Conservation (phyloP, 2,888 invertebrate genomes). For the Eumacrocentrus americanus region DNA sequence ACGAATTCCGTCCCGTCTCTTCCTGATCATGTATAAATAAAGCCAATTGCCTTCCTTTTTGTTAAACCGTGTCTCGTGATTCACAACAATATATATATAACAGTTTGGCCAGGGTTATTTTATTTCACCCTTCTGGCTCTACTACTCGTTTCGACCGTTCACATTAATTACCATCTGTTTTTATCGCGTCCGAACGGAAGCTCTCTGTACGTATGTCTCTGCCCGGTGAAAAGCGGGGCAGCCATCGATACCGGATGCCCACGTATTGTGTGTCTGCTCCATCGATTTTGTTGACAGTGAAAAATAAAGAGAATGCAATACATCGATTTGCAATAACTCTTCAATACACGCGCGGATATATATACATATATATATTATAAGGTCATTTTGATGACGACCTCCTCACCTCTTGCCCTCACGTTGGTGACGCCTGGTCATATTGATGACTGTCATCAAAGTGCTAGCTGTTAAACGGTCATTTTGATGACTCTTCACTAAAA, state of each 20-base stretch:
- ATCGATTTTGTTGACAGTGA: background rate
- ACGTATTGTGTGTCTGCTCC: conserved; percentile 1
- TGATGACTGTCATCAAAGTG: too few species aligned
- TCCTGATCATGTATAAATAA: too few species aligned
- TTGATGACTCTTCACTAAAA: too few species aligned
- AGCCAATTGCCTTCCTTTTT: too few species aligned
- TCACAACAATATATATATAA: too few species aligned
- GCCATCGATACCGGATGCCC: conserved; percentile 11
- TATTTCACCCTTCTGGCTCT: conserved; percentile 8
- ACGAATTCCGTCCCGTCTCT: too few species aligned
- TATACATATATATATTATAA: too few species aligned
- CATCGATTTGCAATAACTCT: conserved; percentile 15
- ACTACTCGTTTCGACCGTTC: conserved; percentile 12
- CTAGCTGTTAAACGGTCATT: too few species aligned
- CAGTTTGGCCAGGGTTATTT: conserved; percentile 13
- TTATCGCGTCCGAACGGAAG: conserved; percentile 17
- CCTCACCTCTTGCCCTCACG: too few species aligned
- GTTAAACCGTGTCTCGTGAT: too few species aligned
- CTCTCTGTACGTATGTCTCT: conserved; percentile 5
- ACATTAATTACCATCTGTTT: conserved; percentile 37
- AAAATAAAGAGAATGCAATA: conserved; percentile 11
- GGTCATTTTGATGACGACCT: too few species aligned
- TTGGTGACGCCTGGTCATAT: too few species aligned
- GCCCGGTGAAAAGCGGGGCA: background rate
- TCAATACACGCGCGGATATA: background rate